These are phyloP conservation scores for Drosophila athabasca DNA, from an alignment of 1,140 invertebrate genomes.

Conservation along the genomic window DNA sequence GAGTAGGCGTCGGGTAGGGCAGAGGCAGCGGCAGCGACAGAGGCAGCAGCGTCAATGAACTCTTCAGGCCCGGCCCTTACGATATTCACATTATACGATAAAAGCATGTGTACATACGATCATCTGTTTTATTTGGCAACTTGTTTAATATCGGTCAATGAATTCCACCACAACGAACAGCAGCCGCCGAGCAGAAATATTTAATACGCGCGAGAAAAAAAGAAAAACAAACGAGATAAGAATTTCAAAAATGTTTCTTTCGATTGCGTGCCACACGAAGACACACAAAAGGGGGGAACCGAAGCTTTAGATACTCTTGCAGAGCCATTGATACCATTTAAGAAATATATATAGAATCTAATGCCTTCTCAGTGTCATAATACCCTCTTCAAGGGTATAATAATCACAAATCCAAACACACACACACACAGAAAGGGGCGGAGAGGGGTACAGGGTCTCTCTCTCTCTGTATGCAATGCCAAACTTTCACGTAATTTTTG, in stretches of 20 bases:
- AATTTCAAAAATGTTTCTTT: conserved; percentile 77
- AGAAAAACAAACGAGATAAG: conserved; percentile 70
- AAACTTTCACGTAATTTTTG: conserved; percentile 83
- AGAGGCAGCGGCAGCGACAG: not conserved
- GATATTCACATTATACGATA: conserved; percentile 1
- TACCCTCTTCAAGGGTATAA: no score
- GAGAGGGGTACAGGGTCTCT: not conserved
- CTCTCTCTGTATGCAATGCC: conserved; percentile 62
- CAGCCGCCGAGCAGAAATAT: conserved; percentile 38
- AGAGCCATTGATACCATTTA: no score
- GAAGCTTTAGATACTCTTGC: no score
- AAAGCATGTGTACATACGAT: conserved; percentile 16
- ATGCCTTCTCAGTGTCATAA: no score
- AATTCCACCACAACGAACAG: conserved; percentile 55
- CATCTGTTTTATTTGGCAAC: conserved; percentile 63
- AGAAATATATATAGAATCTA: no score
- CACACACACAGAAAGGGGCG: not conserved
- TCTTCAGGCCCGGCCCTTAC: conserved; percentile 67
- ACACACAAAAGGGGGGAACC: not conserved
- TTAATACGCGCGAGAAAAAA: not conserved
- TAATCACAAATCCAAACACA: not conserved
- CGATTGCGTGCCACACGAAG: conserved; percentile 63
- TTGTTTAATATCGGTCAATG: conserved; percentile 83
- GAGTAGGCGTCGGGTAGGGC: not conserved
- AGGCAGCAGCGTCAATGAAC: conserved; percentile 63